phyloP scores from a whole-genome alignment of 2,888 invertebrate species.

The Dinocampus coccinellae region DNA sequence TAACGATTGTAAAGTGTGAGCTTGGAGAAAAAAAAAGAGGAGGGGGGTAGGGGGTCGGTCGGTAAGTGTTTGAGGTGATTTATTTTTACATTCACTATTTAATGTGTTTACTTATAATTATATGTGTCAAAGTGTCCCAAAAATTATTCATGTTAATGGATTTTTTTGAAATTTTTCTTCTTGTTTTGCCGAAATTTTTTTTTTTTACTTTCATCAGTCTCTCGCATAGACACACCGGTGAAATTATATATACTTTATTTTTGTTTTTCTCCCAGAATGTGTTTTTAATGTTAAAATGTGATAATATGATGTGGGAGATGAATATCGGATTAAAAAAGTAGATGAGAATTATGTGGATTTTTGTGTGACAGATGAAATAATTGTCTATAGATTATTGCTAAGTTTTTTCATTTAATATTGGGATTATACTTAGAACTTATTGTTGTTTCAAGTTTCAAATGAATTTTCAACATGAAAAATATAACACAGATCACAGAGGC shows the following conservation, averaged over 20 bases:
- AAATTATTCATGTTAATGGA: background rate
- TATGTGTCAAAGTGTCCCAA: conserved; percentile 22
- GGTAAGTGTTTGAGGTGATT: too few relatives aligned
- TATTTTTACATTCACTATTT: background rate
- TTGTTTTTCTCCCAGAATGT: background rate
- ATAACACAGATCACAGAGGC: background rate
- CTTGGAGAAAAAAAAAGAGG: too few relatives aligned
- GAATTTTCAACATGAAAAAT: background rate
- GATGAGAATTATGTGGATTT: too few relatives aligned
- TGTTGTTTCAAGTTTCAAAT: background rate
- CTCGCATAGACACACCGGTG: background rate
- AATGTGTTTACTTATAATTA: background rate
- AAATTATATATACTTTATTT: background rate
- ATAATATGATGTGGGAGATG: background rate
- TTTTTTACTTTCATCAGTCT: too few relatives aligned
- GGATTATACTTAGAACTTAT: background rate
- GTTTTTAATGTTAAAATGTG: background rate
- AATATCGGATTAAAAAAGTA: background rate
- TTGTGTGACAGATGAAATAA: too few relatives aligned
- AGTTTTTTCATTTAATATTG: background rate
- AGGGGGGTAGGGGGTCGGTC: conserved; percentile 17
- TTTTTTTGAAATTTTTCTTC: conserved; percentile 6
- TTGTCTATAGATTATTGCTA: background rate
- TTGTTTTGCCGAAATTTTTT: background rate
- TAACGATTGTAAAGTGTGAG: conserved; percentile 53